Evolutionary conservation across 2,113 vertebrate species (phyloP).

Genomic region (Noctilio leporinus): DNA sequence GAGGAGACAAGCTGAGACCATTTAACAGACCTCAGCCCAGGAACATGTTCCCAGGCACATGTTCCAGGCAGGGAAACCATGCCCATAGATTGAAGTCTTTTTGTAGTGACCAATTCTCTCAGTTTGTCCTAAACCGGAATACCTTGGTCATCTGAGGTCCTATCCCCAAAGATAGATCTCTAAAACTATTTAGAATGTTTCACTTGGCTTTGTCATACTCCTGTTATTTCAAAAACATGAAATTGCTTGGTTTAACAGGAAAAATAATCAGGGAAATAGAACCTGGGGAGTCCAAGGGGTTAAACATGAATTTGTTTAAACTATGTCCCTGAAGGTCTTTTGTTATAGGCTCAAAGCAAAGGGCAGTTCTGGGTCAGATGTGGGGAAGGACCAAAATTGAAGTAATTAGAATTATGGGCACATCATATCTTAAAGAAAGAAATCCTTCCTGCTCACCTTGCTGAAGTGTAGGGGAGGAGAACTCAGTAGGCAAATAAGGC

Average conservation of each 20-base stretch:
- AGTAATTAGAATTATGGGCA: not conserved
- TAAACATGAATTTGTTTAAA: not conserved
- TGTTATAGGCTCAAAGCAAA: not conserved
- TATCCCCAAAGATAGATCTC: not conserved
- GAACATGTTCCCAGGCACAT: not conserved
- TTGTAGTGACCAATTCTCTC: not conserved
- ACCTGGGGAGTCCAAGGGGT: not conserved
- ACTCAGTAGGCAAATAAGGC: rapidly evolving
- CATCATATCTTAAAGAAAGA: not conserved
- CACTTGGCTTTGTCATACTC: not conserved
- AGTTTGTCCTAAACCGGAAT: not conserved
- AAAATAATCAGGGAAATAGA: not conserved
- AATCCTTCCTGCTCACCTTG: not conserved
- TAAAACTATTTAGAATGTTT: not conserved
- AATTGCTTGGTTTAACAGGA: not conserved
- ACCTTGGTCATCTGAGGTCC: not conserved
- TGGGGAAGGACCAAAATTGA: not conserved
- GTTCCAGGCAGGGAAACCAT: not conserved
- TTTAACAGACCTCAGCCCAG: not conserved
- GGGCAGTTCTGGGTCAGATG: not conserved
- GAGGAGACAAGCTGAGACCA: not conserved
- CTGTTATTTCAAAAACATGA: not conserved
- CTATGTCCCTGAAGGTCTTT: not conserved
- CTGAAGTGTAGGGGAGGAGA: not conserved
- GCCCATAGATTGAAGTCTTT: too few relatives aligned